These are phyloP conservation scores for Sarcophaga peregrina DNA, from an alignment of 1,140 invertebrate genomes.

Conservation along the genomic window DNA sequence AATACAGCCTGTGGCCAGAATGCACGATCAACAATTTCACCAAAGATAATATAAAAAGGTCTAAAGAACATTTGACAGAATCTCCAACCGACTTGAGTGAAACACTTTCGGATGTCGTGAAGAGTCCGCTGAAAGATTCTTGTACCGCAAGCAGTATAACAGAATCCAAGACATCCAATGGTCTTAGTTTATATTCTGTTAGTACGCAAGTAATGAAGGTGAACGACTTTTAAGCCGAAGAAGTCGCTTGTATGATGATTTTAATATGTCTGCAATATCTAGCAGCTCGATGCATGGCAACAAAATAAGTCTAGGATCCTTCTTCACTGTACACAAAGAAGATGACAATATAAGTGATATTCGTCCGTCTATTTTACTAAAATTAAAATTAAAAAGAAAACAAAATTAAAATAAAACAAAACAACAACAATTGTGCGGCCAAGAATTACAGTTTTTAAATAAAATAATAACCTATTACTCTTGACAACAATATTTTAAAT, in stretches of 20 bases:
- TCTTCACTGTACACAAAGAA: slow-evolving; percentile 57
- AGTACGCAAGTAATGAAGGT: slow-evolving; percentile 43
- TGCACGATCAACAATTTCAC: no score
- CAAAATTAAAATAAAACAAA: no score
- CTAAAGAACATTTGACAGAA: slow-evolving; percentile 15
- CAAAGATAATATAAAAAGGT: neutral
- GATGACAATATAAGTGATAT: slow-evolving; percentile 44
- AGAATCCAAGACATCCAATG: slow-evolving; percentile 31
- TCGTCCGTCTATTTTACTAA: no score
- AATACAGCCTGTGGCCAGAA: no score
- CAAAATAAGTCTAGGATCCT: slow-evolving; percentile 49
- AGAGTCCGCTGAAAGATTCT: slow-evolving; percentile 27
- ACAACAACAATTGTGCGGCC: no score
- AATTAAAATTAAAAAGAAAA: no score
- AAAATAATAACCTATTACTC: no score
- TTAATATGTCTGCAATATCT: slow-evolving; percentile 58
- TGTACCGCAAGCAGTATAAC: slow-evolving; percentile 20
- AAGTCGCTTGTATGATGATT: slow-evolving; percentile 63
- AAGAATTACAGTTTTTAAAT: no score
- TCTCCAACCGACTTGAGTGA: slow-evolving; percentile 8
- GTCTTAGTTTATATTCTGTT: slow-evolving; percentile 24
- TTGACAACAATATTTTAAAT: no score
- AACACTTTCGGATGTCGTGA: neutral
- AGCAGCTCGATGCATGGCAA: slow-evolving; percentile 48
- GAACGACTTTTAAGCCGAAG: slow-evolving; percentile 61